Evolutionary conservation across 2,113 vertebrate species (phyloP).

Genomic region (Progne subis): DNA sequence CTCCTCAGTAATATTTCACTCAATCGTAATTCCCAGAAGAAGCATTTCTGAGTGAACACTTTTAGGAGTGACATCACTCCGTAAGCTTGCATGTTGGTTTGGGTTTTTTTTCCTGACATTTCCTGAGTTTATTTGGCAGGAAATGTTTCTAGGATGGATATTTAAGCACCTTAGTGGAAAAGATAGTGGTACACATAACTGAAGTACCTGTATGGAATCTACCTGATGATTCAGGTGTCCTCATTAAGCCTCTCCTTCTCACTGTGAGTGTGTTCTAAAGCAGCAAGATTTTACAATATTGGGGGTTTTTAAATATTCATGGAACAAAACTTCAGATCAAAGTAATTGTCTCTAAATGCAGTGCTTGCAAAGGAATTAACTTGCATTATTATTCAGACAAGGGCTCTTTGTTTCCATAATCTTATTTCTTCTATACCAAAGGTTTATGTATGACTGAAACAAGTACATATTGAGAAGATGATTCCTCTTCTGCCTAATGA

Average conservation of each 20-base stretch:
- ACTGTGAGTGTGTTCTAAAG: background rate
- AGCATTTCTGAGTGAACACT: background rate
- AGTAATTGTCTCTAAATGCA: background rate
- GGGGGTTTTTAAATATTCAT: background rate
- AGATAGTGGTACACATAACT: background rate
- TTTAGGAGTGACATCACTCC: background rate
- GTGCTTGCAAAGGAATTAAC: background rate
- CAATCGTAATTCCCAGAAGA: background rate
- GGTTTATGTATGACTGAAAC: background rate
- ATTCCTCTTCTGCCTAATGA: background rate
- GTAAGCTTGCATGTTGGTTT: background rate
- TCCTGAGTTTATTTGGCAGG: background rate
- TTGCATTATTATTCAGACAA: background rate
- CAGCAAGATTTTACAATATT: background rate
- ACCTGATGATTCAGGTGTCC: background rate
- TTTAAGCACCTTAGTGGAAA: background rate
- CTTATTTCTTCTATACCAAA: background rate
- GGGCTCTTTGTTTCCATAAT: background rate
- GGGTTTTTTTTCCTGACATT: background rate
- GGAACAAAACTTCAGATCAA: background rate
- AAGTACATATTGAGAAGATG: background rate
- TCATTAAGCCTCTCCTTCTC: slow-evolving; percentile 6
- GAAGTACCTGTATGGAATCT: slow-evolving; percentile 10
- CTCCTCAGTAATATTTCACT: background rate
- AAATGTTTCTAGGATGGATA: background rate